Evolutionary conservation across 1,140 invertebrate genomes (phyloP), one percentile per base, ranked within the genome.

Genomic region (Nasonia giraulti): DNA sequence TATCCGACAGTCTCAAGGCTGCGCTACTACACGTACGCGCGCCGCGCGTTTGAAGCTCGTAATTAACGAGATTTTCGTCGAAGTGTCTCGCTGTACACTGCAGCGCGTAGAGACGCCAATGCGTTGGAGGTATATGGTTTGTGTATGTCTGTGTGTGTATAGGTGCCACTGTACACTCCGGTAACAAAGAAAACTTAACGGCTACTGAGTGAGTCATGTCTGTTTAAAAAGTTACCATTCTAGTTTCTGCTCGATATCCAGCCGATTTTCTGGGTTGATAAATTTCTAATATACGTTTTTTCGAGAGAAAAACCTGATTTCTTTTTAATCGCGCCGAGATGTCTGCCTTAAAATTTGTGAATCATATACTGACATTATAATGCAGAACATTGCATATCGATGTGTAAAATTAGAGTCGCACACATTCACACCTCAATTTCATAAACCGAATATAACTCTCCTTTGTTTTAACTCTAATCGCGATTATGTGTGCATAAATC

Each of bases 121-220:
- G 50, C 17, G 17, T 3, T 3, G 12, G 1, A 55, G 47, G 47
- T 62, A 62, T 62, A 62, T 62, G 17, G 4, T 62, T 2, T 62
- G 20, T 14, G 11, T 50, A 12, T 62, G 20, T 17, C 2, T 50
- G 10, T 62, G 17, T 17, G 20, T 74, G 2, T 10, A 8, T 5
- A 17, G 12, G 37, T 75, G 8, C 37, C 33, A 44, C 8, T 75
- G 73, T 8, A 20, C 17, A 20, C 14, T 14, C 14, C n/a, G 44
- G 75, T 74, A 74, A 74, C 73, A 74, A 74, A 74, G 73, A 74
- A 37, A 74, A 74, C 33, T 74, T 74, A 20, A 40, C 73, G 55
- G 55, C 55, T 62, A 62, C n/a, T 62, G n/a, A 62, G 55, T 62
- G 17, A n/a, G 55, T n/a, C 17, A n/a, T 7, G 55, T 20, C 3